These are phyloP conservation scores for Heliconius hewitsoni DNA, from an alignment of 1,140 invertebrate species.

Conservation along the genomic window DNA sequence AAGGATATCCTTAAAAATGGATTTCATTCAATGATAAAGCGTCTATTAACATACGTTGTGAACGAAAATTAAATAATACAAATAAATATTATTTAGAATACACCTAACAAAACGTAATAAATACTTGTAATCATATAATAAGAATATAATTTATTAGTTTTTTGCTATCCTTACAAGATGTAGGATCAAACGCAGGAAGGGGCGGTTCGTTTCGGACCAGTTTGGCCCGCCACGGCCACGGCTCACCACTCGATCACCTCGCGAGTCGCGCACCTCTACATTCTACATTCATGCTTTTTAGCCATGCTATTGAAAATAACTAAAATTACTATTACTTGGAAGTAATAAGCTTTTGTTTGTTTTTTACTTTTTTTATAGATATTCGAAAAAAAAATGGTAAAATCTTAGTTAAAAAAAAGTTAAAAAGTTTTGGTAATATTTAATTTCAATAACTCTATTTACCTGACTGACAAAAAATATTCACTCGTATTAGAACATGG, in stretches of 20 bases:
- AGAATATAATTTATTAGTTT: not conserved
- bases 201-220: constrained; percentile 63
- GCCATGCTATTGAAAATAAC: constrained; percentile 22
- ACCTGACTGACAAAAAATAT: not conserved
- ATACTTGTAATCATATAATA: no score
- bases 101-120: no score
- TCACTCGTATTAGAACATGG: not conserved
- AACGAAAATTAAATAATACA: no score
- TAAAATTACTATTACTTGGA: not conserved
- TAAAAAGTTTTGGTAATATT: no score
- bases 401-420: no score
- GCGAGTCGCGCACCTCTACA: constrained; percentile 19
- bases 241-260: constrained; percentile 47
- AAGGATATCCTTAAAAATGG: no score
- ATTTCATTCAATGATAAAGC: no score
- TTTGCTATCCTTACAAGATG: constrained; percentile 42
- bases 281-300: constrained; percentile 30
- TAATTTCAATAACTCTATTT: not conserved
- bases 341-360: not conserved
- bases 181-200: constrained; percentile 57
- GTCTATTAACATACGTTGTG: no score
- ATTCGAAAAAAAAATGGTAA: no score
- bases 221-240: constrained; percentile 42
- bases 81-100: no score
- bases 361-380: not conserved